Evolutionary conservation across 2,797 vertebrate species (phyloP).

Genomic region (Knipowitschia caucasica): DNA sequence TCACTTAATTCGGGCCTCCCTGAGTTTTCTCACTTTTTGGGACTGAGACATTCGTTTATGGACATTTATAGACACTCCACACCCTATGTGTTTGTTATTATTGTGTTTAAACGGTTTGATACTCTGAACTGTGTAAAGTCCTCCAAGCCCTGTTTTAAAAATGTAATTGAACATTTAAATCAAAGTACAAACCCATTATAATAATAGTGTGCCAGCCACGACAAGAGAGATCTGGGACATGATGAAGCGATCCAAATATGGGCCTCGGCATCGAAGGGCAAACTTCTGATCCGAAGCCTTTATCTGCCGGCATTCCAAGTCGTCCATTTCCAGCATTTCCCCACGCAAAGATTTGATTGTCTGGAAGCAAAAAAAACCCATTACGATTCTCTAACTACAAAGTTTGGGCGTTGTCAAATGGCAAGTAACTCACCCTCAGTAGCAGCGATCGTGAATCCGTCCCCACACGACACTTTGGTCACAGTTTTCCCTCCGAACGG

Average conservation of each 20-base stretch:
- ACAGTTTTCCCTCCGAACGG: slow-evolving; percentile 92
- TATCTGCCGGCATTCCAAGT: slow-evolving; percentile 93
- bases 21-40: too few relatives aligned
- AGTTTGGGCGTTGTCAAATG: neutral
- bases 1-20: too few relatives aligned
- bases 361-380: slow-evolving; percentile 59
- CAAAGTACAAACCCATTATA: slow-evolving; percentile 85
- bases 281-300: slow-evolving; percentile 91
- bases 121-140: too few relatives aligned
- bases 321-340: slow-evolving; percentile 97
- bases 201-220: slow-evolving; percentile 97
- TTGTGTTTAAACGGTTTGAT: too few relatives aligned
- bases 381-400: neutral
- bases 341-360: slow-evolving; percentile 99
- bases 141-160: too few relatives aligned
- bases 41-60: too few relatives aligned
- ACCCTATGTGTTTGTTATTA: too few relatives aligned
- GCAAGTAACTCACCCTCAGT: slow-evolving; percentile 83
- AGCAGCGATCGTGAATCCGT: slow-evolving; percentile 95
- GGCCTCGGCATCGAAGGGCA: slow-evolving; percentile 95
- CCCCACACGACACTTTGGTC: slow-evolving; percentile 92
- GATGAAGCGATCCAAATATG: slow-evolving; percentile 95
- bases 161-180: too few relatives aligned
- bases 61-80: too few relatives aligned
- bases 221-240: slow-evolving; percentile 94